A percentile compares a stretch with the other conserved stretches of the same genome.
Conservation (phyloP, 2,888 invertebrate species). For the Volucella inflata region DNA sequence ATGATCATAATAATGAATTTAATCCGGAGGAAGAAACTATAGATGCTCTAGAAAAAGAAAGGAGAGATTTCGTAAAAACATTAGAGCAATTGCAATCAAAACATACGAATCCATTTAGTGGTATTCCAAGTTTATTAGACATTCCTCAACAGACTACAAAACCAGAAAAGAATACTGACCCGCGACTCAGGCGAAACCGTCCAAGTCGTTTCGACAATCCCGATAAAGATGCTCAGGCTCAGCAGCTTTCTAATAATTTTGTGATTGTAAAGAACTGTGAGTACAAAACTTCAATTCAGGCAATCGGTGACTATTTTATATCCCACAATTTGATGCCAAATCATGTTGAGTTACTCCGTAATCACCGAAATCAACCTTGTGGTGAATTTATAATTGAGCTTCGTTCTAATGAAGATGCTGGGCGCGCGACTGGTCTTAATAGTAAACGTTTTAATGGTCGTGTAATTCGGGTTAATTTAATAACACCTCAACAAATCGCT, state of each 20-base stretch:
- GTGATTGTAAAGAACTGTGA: constrained; percentile 90
- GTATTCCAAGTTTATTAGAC: constrained; percentile 78
- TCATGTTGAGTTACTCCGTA: constrained; percentile 91
- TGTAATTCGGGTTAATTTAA: constrained; percentile 80
- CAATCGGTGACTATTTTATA: constrained; percentile 91
- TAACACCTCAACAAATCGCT: constrained; percentile 87
- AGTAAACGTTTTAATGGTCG: constrained; percentile 84
- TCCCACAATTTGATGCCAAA: constrained; percentile 90
- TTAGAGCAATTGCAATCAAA: constrained; percentile 29
- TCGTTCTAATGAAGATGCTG: constrained; percentile 88
- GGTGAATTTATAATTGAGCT: constrained; percentile 97
- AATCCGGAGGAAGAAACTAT: constrained; percentile 62
- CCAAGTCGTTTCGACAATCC: constrained; percentile 64
- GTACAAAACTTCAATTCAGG: constrained; percentile 89
- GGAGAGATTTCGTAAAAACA: constrained; percentile 7
- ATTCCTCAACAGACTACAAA: constrained; percentile 61
- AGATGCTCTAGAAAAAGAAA: constrained; percentile 39
- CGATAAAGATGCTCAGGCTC: constrained; percentile 20
- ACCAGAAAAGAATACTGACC: constrained; percentile 74
- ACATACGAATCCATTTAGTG: constrained; percentile 47
- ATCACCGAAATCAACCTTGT: constrained; percentile 88
- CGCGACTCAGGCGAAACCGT: constrained; percentile 75
- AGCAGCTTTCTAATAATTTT: constrained; percentile 85
- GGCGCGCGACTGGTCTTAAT: constrained; percentile 81
- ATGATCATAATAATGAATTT: constrained; percentile 27